These are phyloP conservation scores for Noturus placidus DNA, from an alignment of 2,113 vertebrate genomes.

Conservation along the genomic window DNA sequence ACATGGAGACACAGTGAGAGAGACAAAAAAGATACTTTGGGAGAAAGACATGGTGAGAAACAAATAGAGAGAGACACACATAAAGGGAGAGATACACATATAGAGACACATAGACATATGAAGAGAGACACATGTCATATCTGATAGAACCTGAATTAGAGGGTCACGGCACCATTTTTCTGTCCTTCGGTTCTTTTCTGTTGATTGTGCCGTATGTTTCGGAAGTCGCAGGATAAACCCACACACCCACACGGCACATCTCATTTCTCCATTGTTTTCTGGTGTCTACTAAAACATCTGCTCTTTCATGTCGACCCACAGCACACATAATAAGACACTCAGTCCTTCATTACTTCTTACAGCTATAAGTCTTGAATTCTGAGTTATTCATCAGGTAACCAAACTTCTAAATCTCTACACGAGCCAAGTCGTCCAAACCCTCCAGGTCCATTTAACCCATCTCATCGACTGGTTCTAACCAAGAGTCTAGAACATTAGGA, in stretches of 20 bases:
- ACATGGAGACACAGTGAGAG: background rate
- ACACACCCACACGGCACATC: background rate
- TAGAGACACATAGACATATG: background rate
- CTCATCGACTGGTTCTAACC: constrained; percentile 34
- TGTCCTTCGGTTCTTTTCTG: background rate
- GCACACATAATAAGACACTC: background rate
- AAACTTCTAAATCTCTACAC: background rate
- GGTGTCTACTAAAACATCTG: background rate
- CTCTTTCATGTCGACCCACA: background rate
- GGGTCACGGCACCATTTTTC: background rate
- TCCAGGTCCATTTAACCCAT: background rate
- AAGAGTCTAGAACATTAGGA: constrained; percentile 28
- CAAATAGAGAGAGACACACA: background rate
- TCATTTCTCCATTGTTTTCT: background rate
- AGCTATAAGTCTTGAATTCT: background rate
- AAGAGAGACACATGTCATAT: background rate
- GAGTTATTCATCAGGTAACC: background rate
- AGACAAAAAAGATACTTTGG: too few relatives aligned
- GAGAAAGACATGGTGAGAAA: background rate
- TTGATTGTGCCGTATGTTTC: background rate
- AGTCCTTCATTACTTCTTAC: background rate
- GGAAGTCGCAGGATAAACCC: background rate
- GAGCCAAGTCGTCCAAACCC: background rate
- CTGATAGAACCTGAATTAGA: background rate
- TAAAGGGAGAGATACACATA: background rate